Evolutionary conservation across 2,888 invertebrate species (phyloP).

Genomic region (Dryobotodes eremita): DNA sequence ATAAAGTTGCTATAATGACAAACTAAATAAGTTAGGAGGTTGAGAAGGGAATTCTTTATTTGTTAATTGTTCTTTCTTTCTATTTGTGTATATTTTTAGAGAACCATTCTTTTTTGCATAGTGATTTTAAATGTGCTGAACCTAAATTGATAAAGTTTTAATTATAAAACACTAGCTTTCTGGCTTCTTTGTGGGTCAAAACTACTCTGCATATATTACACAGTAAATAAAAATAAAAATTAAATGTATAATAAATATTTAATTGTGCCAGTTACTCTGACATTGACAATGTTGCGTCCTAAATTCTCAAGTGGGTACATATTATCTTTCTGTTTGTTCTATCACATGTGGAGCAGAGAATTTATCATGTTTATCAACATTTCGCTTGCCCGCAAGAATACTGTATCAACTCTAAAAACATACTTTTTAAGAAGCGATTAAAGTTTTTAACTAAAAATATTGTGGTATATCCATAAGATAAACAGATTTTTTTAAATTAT

Average conservation of each 20-base stretch:
- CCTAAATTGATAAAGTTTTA: neutral
- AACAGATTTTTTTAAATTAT: too few relatives aligned
- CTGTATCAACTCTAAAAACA: too few relatives aligned
- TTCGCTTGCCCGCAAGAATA: too few relatives aligned
- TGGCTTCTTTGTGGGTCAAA: neutral
- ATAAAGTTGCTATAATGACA: neutral
- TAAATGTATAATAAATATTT: neutral
- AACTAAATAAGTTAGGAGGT: neutral
- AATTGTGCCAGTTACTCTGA: conserved; percentile 59
- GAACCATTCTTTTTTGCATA: neutral
- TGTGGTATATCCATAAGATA: too few relatives aligned
- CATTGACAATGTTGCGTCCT: conserved; percentile 73
- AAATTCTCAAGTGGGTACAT: conserved; percentile 61
- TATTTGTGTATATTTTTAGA: neutral
- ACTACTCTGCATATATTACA: neutral
- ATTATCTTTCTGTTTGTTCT: conserved; percentile 32
- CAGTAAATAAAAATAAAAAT: neutral
- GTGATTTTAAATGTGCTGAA: neutral
- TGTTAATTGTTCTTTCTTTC: neutral
- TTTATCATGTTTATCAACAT: conserved; percentile 1
- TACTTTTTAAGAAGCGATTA: too few relatives aligned
- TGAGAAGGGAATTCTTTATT: neutral
- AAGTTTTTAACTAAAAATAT: too few relatives aligned
- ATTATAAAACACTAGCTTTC: neutral
- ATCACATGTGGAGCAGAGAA: conserved; percentile 17